Base-by-base conservation (phyloP, 2,113 vertebrate species). In the Mesoclemmys tuberculata region DNA sequence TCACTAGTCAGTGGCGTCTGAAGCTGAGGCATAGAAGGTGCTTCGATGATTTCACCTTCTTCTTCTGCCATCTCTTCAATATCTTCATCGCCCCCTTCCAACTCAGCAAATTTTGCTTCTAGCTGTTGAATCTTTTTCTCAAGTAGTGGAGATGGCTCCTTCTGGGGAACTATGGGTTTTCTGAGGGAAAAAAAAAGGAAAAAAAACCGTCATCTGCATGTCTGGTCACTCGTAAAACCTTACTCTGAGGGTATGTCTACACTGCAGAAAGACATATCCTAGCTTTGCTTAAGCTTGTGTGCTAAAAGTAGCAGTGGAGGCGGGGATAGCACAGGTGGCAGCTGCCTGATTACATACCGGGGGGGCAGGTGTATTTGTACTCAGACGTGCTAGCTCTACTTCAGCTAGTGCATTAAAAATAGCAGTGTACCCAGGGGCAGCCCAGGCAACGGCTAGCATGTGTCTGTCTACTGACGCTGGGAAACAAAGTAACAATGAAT, bases 81-180 rank as follows among this genome's bases (percentile, higher is more conserved):
- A 84, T 99, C 99, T 93, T 99, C 99, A 88, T 99, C 99, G 0
- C 99, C 98, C 93, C 98, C 98, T 97, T 99, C 99, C 98, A 99
- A 98, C 92, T 99, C 99, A 0, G 99, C 99, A 99, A 99, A 99
- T 97, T 99, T 99, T 38, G 99, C 99, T 98, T 99, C 99, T 91
- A 99, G 97, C 95, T 99, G 99, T 87, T 99, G 99, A 86, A 99
- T 99, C 97, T 99, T 99, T 97, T 98, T 99, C 97, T 99, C 99
- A 93, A 99, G 97, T 52, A 99, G 98, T 29, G 99, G 99, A 89
- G 99, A 99, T 1, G 99, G 99, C 74, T 99, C 99, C 88, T 99
- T 99, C 98, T 99, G 99, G 96, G 99, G 99, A 97, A 99, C 98
- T 64, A 99, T 99, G 29, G 99, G 99, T 97, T 99, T 99, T 97